Evolutionary conservation across 2,888 invertebrate species (phyloP).

Genomic region (Amphipyra berbera): DNA sequence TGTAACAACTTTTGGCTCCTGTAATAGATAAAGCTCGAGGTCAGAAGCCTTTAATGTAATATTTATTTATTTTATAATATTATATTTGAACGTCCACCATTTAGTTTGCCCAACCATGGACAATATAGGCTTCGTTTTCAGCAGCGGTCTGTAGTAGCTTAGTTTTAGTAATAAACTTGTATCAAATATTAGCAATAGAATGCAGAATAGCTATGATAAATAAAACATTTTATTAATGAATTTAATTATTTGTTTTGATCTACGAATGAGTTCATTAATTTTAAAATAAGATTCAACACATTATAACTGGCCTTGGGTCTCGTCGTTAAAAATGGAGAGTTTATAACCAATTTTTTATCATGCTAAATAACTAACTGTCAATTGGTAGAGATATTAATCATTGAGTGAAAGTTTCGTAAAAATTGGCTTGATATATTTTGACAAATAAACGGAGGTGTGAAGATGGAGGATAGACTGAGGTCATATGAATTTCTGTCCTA

Average conservation of each 20-base stretch:
- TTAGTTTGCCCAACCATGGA: no score
- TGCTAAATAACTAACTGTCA: constrained; percentile 40
- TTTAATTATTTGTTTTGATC: not conserved
- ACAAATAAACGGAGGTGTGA: constrained; percentile 26
- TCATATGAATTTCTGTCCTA: no score
- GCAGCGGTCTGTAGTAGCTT: no score
- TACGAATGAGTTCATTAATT: not conserved
- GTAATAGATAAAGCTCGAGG: no score
- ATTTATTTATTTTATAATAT: no score
- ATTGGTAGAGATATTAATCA: constrained; percentile 54
- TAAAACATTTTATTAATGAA: not conserved
- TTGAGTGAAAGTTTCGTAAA: constrained; percentile 54
- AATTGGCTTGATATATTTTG: constrained; percentile 15
- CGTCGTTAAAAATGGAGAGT: constrained; percentile 46
- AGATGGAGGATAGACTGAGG: not conserved
- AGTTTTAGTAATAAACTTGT: no score
- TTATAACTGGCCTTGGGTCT: not conserved
- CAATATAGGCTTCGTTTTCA: no score
- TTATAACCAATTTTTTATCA: constrained; percentile 28
- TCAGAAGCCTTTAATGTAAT: no score
- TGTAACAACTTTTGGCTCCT: no score
- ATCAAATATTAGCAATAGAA: no score
- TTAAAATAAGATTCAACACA: not conserved
- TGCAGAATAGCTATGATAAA: not conserved
- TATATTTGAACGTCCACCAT: no score